phyloP scores from a whole-genome alignment of 2,888 invertebrate species.

The Cephus pulcher region DNA sequence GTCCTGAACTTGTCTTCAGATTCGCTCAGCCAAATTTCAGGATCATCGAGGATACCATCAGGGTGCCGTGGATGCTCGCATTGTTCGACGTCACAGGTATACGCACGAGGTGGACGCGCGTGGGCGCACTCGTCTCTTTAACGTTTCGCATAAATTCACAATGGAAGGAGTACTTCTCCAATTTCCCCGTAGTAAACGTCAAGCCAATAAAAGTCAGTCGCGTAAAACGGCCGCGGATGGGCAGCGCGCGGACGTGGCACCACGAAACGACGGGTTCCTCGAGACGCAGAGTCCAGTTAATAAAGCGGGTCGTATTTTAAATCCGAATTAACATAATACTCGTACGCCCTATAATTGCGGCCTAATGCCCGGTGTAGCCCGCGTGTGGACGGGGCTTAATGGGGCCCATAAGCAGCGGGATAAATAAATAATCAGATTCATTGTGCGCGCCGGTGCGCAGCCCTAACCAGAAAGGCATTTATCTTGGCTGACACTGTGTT shows the following conservation, averaged over 20 bases:
- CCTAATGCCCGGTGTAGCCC: slow-evolving; percentile 33
- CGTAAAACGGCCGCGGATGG: slow-evolving; percentile 7
- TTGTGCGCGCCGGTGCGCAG: slow-evolving; percentile 32
- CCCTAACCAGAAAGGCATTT: slow-evolving; percentile 50
- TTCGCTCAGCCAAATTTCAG: not conserved
- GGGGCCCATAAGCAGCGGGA: slow-evolving; percentile 36
- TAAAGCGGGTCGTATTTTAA: slow-evolving; percentile 34
- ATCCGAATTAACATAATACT: slow-evolving; percentile 37
- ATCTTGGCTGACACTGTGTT: slow-evolving; percentile 53
- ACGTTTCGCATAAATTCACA: slow-evolving; percentile 53
- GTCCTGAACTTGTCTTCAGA: not conserved
- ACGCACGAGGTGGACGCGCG: slow-evolving; percentile 21
- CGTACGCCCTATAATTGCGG: slow-evolving; percentile 44
- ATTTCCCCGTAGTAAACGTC: slow-evolving; percentile 51
- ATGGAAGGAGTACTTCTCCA: slow-evolving; percentile 38
- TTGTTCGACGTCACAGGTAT: not conserved
- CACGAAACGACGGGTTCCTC: not conserved
- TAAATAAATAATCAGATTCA: slow-evolving; percentile 48
- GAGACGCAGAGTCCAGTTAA: slow-evolving; percentile 21
- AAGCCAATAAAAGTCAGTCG: slow-evolving; percentile 22
- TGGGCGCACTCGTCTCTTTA: slow-evolving; percentile 58
- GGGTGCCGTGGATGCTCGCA: not conserved
- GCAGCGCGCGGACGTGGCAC: not conserved
- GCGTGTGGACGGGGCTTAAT: slow-evolving; percentile 38
- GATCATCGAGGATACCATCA: not conserved